Conservation (phyloP, 2,888 invertebrate species). For the Trachelus tabidus region DNA sequence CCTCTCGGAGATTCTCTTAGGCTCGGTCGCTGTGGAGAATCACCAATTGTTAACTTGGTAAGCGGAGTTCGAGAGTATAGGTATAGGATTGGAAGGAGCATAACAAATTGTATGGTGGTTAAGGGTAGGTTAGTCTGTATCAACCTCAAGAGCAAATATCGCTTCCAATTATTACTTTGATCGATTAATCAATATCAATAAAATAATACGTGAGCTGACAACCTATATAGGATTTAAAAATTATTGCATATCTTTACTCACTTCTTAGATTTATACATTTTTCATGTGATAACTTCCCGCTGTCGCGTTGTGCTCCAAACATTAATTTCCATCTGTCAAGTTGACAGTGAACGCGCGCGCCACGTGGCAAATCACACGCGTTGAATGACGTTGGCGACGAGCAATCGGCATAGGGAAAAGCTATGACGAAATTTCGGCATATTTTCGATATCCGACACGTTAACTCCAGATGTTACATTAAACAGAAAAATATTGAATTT, state of each 20-base stretch:
- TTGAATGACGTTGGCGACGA: too few species aligned
- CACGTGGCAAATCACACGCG: too few species aligned
- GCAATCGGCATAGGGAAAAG: too few species aligned
- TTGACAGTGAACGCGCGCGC: too few species aligned
- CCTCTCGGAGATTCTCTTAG: neutral
- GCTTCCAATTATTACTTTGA: neutral
- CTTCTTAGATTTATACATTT: too few species aligned
- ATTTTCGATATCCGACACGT: neutral
- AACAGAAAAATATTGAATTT: neutral
- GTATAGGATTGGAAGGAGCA: neutral
- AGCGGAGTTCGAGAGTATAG: neutral
- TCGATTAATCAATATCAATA: neutral
- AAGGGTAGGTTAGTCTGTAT: neutral
- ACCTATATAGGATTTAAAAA: too few species aligned
- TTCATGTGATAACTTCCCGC: too few species aligned
- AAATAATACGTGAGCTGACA: neutral
- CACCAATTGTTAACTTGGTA: conserved; percentile 9
- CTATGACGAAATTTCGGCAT: neutral
- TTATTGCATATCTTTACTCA: too few species aligned
- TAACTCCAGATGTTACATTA: too few species aligned
- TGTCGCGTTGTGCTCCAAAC: too few species aligned
- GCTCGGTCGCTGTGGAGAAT: conserved; percentile 7
- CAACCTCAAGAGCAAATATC: neutral
- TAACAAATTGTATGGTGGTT: neutral
- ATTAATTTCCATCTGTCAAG: too few species aligned